These are phyloP conservation scores for Anaspis maculata DNA, from an alignment of 2,888 invertebrate genomes.

Conservation along the genomic window DNA sequence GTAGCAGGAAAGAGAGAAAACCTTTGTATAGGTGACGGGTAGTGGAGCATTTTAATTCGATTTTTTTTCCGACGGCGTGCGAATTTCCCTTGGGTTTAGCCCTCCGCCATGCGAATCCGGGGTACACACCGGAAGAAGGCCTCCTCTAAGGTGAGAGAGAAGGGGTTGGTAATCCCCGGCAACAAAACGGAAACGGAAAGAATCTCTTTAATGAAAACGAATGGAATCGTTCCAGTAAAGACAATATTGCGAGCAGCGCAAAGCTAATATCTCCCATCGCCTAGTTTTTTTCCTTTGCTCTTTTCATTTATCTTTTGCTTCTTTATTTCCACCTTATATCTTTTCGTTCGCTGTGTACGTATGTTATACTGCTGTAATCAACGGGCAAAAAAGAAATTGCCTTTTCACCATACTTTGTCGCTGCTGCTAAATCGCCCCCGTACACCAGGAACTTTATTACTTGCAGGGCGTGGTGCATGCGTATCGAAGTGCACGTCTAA, in stretches of 20 bases:
- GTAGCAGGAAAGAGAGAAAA: no score
- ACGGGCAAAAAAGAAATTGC: no score
- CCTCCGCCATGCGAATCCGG: slow-evolving; percentile 9
- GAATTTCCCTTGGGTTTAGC: slow-evolving; percentile 29
- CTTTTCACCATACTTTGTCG: no score
- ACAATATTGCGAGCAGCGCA: slow-evolving; percentile 27
- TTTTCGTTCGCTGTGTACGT: no score
- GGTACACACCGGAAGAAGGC: no score
- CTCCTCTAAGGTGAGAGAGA: slow-evolving; percentile 24
- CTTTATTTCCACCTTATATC: neutral
- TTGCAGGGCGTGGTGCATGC: no score
- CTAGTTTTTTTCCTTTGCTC: slow-evolving; percentile 8
- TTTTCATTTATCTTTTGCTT: slow-evolving; percentile 10
- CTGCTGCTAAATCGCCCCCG: no score
- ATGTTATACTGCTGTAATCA: no score
- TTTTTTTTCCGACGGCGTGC: slow-evolving; percentile 24
- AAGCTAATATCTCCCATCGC: slow-evolving; percentile 23
- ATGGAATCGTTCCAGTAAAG: slow-evolving; percentile 28
- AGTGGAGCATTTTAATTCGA: slow-evolving; percentile 29
- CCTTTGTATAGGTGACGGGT: no score
- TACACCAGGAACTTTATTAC: no score
- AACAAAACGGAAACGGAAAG: slow-evolving; percentile 25
- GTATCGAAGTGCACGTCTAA: no score
- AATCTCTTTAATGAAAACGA: slow-evolving; percentile 35
- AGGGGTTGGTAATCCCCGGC: slow-evolving; percentile 23